Conservation (phyloP, 2,888 invertebrate genomes). For the Nephrotoma appendiculata region DNA sequence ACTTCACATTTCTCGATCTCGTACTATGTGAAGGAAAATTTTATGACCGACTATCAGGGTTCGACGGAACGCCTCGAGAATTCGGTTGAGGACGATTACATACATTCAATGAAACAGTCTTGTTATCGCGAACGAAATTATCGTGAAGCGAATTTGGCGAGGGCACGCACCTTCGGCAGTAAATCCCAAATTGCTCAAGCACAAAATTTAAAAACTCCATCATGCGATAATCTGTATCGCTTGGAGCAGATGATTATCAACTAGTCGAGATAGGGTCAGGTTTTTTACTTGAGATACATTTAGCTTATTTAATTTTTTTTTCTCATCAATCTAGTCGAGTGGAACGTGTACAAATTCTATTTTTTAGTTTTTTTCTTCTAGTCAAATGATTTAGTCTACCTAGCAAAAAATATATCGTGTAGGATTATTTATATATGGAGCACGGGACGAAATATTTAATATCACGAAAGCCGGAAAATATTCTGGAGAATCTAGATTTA, state of each 20-base stretch:
- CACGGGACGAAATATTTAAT: background rate
- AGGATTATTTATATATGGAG: background rate
- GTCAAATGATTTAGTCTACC: background rate
- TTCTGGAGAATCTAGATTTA: background rate
- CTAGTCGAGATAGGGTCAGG: background rate
- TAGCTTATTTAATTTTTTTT: background rate
- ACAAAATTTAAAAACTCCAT: slow-evolving; percentile 64
- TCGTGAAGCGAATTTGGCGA: slow-evolving; percentile 85
- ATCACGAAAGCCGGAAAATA: background rate
- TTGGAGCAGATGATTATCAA: slow-evolving; percentile 3
- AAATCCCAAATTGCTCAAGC: slow-evolving; percentile 65
- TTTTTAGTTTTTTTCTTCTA: background rate
- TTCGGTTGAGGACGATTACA: slow-evolving; percentile 89
- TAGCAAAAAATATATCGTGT: background rate
- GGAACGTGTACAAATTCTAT: background rate
- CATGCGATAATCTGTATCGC: slow-evolving; percentile 43
- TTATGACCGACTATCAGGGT: slow-evolving; percentile 66
- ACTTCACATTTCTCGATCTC: slow-evolving; percentile 69
- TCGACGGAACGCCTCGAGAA: slow-evolving; percentile 74
- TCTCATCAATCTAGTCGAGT: background rate
- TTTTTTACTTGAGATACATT: background rate
- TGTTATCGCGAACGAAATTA: slow-evolving; percentile 88
- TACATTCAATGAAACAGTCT: slow-evolving; percentile 67
- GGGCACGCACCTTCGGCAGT: slow-evolving; percentile 87
- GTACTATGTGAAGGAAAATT: slow-evolving; percentile 91